These are phyloP conservation scores for Polypterus senegalus DNA, from an alignment of 2,113 vertebrate species.

Conservation along the genomic window DNA sequence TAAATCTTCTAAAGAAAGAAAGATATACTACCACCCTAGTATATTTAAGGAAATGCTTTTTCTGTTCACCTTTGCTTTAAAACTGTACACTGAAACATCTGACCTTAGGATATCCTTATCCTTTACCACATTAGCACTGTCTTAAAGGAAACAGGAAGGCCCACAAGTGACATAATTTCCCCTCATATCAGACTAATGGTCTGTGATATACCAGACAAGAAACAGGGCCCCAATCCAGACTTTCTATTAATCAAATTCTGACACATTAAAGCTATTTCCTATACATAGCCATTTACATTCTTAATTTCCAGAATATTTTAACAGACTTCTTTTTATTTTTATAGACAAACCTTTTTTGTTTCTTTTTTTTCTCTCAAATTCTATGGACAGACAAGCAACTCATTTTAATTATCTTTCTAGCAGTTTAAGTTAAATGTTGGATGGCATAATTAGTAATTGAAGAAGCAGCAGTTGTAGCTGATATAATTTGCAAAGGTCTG, in stretches of 20 bases:
- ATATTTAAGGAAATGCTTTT: slow-evolving; percentile 15
- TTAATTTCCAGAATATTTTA: too few species aligned
- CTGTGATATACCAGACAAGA: slow-evolving; percentile 35
- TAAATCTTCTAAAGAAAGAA: too few species aligned
- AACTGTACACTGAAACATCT: slow-evolving; percentile 38
- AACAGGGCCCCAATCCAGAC: slow-evolving; percentile 19
- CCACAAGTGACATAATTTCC: slow-evolving; percentile 35
- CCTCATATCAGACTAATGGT: slow-evolving; percentile 34
- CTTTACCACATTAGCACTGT: slow-evolving; percentile 38
- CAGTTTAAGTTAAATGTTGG: too few species aligned
- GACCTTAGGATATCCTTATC: slow-evolving; percentile 41
- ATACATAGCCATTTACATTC: slow-evolving; percentile 16
- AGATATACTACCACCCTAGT: too few species aligned
- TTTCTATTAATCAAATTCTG: slow-evolving; percentile 23
- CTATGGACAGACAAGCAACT: too few species aligned
- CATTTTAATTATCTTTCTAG: too few species aligned
- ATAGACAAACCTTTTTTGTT: too few species aligned
- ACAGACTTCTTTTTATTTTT: too few species aligned
- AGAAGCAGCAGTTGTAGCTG: too few species aligned
- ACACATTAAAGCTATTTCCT: slow-evolving; percentile 25
- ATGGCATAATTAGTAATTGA: too few species aligned
- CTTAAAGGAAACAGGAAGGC: slow-evolving; percentile 44
- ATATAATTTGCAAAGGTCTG: too few species aligned
- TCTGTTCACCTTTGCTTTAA: slow-evolving; percentile 38
- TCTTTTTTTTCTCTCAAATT: too few species aligned